Evolutionary conservation across 2,113 vertebrate species (phyloP).

Genomic region (Poeciliopsis turrubarensis): DNA sequence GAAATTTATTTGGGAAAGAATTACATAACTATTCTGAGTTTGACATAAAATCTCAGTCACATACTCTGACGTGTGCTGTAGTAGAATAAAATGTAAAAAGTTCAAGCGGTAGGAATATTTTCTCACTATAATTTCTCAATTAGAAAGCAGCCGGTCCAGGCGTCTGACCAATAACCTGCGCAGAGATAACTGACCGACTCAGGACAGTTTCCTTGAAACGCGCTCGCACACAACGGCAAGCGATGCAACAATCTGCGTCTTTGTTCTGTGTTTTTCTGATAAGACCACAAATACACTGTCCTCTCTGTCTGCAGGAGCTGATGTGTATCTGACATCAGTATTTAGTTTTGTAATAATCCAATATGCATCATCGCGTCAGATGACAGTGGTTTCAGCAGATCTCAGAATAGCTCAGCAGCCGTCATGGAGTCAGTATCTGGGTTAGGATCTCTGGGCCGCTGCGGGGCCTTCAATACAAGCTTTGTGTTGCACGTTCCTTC

Average conservation of each 20-base stretch:
- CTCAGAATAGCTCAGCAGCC: conserved; percentile 59
- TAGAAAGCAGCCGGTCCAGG: conserved; percentile 29
- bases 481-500: conserved; percentile 46
- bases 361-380: conserved; percentile 77
- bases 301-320: conserved; percentile 52
- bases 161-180: conserved; percentile 37
- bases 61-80: neutral
- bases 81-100: neutral
- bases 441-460: conserved; percentile 30
- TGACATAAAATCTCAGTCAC: neutral
- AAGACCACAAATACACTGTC: conserved; percentile 61
- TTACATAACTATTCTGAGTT: too few relatives aligned
- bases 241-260: conserved; percentile 57
- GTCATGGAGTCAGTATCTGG: conserved; percentile 35
- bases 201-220: conserved; percentile 32
- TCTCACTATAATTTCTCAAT: conserved; percentile 16
- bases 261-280: conserved; percentile 59
- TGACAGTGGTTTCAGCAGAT: conserved; percentile 65
- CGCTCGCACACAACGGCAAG: conserved; percentile 27
- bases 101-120: neutral
- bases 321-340: conserved; percentile 67
- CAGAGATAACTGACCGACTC: conserved; percentile 36
- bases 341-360: conserved; percentile 76
- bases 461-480: conserved; percentile 43
- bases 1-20: too few relatives aligned